These are phyloP conservation scores for Ferdinandea cuprea DNA, from an alignment of 2,888 invertebrate genomes.

Conservation along the genomic window DNA sequence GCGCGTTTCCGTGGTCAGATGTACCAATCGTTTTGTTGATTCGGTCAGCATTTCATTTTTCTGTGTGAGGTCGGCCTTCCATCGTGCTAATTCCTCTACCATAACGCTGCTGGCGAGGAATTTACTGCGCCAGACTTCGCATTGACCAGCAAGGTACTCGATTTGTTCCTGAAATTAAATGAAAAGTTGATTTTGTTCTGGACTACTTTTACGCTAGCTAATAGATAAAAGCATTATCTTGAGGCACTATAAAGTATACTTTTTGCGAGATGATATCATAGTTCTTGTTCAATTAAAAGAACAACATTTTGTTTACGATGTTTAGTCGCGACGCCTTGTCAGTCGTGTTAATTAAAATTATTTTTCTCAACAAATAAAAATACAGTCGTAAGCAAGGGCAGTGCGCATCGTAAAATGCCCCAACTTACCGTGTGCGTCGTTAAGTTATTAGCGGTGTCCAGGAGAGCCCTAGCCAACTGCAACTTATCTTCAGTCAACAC, in stretches of 20 bases:
- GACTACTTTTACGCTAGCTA: background rate
- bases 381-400: no score
- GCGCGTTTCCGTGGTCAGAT: constrained; percentile 82
- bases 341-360: background rate
- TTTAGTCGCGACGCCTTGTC: constrained; percentile 10
- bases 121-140: constrained; percentile 98
- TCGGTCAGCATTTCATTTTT: constrained; percentile 81
- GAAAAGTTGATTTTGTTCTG: background rate
- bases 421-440: constrained; percentile 89
- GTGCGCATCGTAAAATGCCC: no score
- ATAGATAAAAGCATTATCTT: background rate
- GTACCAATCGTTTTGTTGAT: constrained; percentile 80
- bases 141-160: constrained; percentile 95
- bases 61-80: constrained; percentile 91
- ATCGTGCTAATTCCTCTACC: constrained; percentile 95
- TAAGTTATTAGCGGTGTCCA: constrained; percentile 93
- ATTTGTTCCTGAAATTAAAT: constrained; percentile 88
- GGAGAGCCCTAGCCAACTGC: constrained; percentile 91
- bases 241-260: background rate
- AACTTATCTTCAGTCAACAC: constrained; percentile 96
- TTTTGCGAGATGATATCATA: background rate
- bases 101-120: constrained; percentile 97
- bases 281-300: constrained; percentile 5
- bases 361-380: background rate
- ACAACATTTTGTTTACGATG: background rate